Base-by-base conservation (phyloP, 2,888 invertebrate genomes). In the Axea sp. region DNA sequence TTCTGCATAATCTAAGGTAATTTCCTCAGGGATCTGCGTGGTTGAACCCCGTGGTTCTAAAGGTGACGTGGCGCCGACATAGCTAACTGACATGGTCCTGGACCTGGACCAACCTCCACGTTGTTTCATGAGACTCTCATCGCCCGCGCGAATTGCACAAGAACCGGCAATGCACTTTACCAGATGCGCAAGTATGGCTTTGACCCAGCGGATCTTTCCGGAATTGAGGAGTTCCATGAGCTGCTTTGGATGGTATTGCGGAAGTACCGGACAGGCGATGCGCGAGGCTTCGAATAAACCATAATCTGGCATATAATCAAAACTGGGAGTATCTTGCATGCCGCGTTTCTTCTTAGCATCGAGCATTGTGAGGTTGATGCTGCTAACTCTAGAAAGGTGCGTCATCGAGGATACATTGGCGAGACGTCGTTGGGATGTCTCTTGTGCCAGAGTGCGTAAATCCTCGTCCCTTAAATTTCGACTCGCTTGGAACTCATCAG, bases 211-310 rank as follows among this genome's bases (percentile, higher is more conserved):
- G 78, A 97, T 98, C 89, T 98, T 98, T 1, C 99, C 99, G 53
- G 98, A 98, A 89, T 99, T 99, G 17, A 99, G 90, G 28, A 99
- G 89, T 84, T 99, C 99, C 95, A 99, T 98, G 24, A 99, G 89
- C 83, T 99, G 99, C 83, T 98, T 98, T 0, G 99, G 99, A 89
- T 99, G 99, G 87, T 99, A 99, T 83, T 99, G 99, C 0, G 99
- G 99, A 68, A 99, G 89, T 31, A 99, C 98, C 0, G 99, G 99
- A 81, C 97, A 99, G 0, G 98, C 98, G 84, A 98, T 95, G 73
- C 98, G 92, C 2, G 98, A 96, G 0, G 99, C 98, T 88, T 99
- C 99, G 88, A 99, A 99, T 49, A 99, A 88, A 0, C 97, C 97
- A 83, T 96, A 96, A 88, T 96, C 96, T 0, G 96, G 96, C 95